A percentile compares a stretch with the other conserved stretches of the same genome.
phyloP scores from a whole-genome alignment of 2,113 vertebrate genomes.

The Protobothrops mucrosquamatus region DNA sequence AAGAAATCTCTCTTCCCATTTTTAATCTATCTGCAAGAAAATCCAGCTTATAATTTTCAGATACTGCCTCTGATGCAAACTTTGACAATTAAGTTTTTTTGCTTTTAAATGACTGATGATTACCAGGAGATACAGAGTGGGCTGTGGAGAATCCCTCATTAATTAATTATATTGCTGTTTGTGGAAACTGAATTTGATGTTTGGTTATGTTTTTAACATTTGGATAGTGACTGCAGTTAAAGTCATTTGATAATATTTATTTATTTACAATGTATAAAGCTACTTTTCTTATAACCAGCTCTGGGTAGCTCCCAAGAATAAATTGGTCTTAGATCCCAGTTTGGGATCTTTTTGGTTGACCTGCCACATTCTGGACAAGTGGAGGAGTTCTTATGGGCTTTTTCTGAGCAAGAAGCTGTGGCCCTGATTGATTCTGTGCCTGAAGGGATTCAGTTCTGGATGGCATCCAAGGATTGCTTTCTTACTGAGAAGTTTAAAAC shows the following conservation, averaged over 20 bases:
- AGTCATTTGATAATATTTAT: neutral
- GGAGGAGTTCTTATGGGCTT: neutral
- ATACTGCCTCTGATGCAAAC: neutral
- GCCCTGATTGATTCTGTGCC: neutral
- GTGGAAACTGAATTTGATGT: neutral
- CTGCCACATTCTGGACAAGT: neutral
- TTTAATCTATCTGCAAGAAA: neutral
- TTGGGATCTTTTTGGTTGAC: neutral
- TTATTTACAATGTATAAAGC: neutral
- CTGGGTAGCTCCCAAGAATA: neutral
- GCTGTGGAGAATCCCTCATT: neutral
- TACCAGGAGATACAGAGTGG: neutral
- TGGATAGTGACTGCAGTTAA: neutral
- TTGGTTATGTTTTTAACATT: neutral
- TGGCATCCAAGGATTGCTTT: neutral
- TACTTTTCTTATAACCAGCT: neutral
- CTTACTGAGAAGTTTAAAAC: neutral
- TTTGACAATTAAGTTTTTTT: neutral
- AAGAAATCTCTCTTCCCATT: neutral
- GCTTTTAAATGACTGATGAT: neutral
- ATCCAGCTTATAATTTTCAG: neutral
- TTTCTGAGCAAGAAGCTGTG: neutral
- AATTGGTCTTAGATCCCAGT: neutral
- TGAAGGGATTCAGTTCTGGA: neutral
- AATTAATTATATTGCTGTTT: neutral